Base-by-base conservation (phyloP, 2,113 vertebrate species). In the Ceratotherium simum region DNA sequence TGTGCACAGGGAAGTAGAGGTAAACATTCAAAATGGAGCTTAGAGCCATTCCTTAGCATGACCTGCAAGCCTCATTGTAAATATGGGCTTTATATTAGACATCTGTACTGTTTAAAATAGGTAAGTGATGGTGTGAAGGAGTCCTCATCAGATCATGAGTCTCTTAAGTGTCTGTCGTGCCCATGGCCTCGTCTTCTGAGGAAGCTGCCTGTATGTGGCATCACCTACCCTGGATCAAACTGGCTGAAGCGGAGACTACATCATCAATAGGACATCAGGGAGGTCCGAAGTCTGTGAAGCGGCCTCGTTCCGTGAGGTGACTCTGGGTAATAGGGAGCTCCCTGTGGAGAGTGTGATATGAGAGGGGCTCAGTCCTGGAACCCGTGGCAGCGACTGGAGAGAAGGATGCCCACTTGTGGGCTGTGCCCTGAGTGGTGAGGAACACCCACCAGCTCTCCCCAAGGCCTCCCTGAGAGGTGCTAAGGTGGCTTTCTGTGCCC, bases 221-320 rank as follows among this genome's bases (percentile, higher is more conserved):
- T 39, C 58, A n/a, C 20, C 4, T 46, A 42, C 18, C n/a, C 46
- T 46, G 46, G 42, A 64, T 64, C 62, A 31, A 13, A 6, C 46
- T 75, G 83, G 27, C 72, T 56, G 31, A 51, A 36, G 21, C n/a
- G 20, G n/a, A 39, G 91, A 56, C 27, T 8, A 2, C 21, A 3
- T 20, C 7, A 23, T n/a, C 36, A 33, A 1, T 42, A 12, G 58
- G 80, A 69, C 70, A 1, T 21, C 10, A 13, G 62, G 60, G 48
- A 56, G 39, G 60, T 10, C 39, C 1, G 0, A 21, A 65, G 39
- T 27, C 54, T 0, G 1, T 6, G 39, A 3, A 20, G 70, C 4
- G 36, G 29, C 83, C 64, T 86, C 29, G 56, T 20, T 64, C 31
- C 17, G 9, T 39, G 51, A 42, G 8, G 21, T 60, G 78, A 33